Evolutionary conservation across 2,797 vertebrate species (phyloP).

Genomic region (Girardinus metallicus): DNA sequence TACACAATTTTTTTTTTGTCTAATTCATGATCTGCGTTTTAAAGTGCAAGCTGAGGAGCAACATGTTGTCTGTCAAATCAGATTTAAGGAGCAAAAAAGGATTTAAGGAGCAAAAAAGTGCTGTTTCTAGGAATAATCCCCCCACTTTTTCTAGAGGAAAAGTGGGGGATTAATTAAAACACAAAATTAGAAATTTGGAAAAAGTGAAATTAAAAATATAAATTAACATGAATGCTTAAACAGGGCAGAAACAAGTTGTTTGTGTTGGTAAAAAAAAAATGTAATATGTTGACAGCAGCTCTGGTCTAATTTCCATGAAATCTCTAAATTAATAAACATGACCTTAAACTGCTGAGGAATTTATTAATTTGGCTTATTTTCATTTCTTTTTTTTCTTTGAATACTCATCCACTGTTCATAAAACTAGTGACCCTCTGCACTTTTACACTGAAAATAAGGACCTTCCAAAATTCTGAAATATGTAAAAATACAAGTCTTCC

Average conservation of each 20-base stretch:
- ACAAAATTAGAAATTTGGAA: slow-evolving; percentile 43
- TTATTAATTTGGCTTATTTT: slow-evolving; percentile 6
- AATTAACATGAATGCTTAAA: slow-evolving; percentile 23
- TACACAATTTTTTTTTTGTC: slow-evolving; percentile 65
- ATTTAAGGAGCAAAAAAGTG: slow-evolving; percentile 63
- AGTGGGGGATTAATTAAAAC: slow-evolving; percentile 55
- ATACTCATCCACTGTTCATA: background rate
- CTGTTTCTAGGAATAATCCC: slow-evolving; percentile 57
- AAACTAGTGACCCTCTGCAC: background rate
- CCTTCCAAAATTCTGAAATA: slow-evolving; percentile 6
- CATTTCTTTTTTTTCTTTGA: background rate
- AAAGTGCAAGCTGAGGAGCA: slow-evolving; percentile 58
- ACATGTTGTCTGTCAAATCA: slow-evolving; percentile 57
- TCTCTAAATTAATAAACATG: background rate
- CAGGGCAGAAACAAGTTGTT: background rate
- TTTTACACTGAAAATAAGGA: slow-evolving; percentile 7
- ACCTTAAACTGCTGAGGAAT: slow-evolving; percentile 18
- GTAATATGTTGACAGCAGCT: background rate
- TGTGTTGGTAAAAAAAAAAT: background rate
- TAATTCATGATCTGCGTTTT: slow-evolving; percentile 60
- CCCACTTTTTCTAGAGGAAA: too few relatives aligned
- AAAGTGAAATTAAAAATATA: slow-evolving; percentile 36
- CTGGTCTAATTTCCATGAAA: background rate
- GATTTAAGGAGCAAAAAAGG: slow-evolving; percentile 58
- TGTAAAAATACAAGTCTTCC: slow-evolving; percentile 8